Evolutionary conservation across 2,888 invertebrate genomes (phyloP).

Genomic region (Chirona hameri): DNA sequence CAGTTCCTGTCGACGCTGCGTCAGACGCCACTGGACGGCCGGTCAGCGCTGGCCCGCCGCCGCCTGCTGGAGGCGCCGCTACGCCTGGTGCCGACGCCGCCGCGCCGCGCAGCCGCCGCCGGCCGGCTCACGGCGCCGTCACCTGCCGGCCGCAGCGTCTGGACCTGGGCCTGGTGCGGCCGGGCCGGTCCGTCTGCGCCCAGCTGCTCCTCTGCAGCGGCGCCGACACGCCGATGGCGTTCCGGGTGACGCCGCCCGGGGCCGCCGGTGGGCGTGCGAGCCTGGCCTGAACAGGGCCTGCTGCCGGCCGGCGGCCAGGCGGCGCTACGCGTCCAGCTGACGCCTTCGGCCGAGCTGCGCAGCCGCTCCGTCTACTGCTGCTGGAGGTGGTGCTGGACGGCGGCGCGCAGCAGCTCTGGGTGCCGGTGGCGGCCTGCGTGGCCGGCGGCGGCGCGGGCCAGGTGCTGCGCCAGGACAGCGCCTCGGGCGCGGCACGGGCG

Average conservation of each 20-base stretch:
- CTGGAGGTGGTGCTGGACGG: not conserved
- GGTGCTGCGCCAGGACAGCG: not conserved
- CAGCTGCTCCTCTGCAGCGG: not conserved
- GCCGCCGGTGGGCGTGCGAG: not conserved
- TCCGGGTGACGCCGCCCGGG: not conserved
- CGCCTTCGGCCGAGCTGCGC: not conserved
- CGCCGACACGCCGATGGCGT: not conserved
- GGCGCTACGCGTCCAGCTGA: not conserved
- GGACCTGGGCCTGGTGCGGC: slow-evolving; percentile 28
- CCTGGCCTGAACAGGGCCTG: slow-evolving; percentile 22
- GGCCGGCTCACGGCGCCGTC: too few relatives aligned
- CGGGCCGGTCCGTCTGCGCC: not conserved
- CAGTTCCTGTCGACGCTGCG: slow-evolving; percentile 13
- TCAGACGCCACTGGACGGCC: not conserved
- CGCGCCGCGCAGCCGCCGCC: not conserved
- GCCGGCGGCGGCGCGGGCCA: not conserved
- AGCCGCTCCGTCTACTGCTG: not conserved
- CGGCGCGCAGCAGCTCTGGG: not conserved
- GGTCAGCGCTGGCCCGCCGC: not conserved
- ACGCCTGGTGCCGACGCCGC: not conserved
- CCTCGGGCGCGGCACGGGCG: not conserved
- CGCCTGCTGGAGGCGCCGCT: not conserved
- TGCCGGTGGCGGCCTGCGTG: slow-evolving; percentile 6
- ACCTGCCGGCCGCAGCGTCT: not conserved
- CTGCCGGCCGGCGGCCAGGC: slow-evolving; percentile 1